These are phyloP conservation scores for Aphidius gifuensis DNA, from an alignment of 1,140 invertebrate species.

Conservation along the genomic window DNA sequence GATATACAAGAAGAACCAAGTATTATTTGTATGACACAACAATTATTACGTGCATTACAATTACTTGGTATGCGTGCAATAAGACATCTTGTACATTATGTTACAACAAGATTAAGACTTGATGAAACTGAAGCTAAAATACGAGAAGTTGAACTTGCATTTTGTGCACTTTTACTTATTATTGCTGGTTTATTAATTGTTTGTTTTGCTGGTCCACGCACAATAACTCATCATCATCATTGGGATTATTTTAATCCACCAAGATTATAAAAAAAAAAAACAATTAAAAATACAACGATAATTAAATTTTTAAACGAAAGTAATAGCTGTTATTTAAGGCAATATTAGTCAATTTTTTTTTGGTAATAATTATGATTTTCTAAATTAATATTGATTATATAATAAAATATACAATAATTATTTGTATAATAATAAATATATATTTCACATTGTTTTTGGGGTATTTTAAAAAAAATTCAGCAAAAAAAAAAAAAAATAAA, in stretches of 20 bases:
- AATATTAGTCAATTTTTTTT: constrained; percentile 5
- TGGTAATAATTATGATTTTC: background rate
- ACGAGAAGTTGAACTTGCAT: constrained; percentile 66
- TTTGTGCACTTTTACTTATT: constrained; percentile 72
- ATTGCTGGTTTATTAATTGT: constrained; percentile 70
- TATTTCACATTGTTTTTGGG: background rate
- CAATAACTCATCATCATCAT: constrained; percentile 72
- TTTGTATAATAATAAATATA: constrained; percentile 7
- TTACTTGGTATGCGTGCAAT: constrained; percentile 62
- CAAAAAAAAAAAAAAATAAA: no score
- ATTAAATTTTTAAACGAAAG: constrained; percentile 14
- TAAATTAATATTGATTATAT: background rate
- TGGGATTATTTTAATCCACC: constrained; percentile 84
- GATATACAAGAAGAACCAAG: constrained; percentile 32
- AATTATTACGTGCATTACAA: constrained; percentile 65
- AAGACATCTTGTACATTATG: constrained; percentile 63
- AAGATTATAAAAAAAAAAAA: constrained; percentile 33
- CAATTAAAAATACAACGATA: constrained; percentile 11
- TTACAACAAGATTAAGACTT: constrained; percentile 58
- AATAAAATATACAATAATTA: constrained; percentile 1
- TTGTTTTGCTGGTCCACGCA: constrained; percentile 65
- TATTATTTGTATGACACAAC: constrained; percentile 60
- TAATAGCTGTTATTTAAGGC: constrained; percentile 11
- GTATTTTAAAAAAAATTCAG: no score
- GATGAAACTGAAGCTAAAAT: constrained; percentile 61